Percentiles rank a stretch among this genome's conserved stretches.
These are phyloP conservation scores for Trilocha varians DNA, from an alignment of 2,888 invertebrate genomes.

Conservation along the genomic window DNA sequence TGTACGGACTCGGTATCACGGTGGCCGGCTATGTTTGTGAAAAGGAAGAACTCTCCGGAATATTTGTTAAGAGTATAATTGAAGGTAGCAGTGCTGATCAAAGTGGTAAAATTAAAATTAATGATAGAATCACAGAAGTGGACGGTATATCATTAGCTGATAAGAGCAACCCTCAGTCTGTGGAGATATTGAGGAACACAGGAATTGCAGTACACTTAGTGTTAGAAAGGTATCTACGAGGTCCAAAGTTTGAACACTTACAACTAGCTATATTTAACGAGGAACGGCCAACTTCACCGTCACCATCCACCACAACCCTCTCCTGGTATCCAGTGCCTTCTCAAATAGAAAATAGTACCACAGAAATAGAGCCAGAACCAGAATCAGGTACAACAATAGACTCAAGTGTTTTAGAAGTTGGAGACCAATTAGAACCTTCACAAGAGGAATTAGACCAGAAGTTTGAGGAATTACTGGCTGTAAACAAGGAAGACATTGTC, in stretches of 20 bases:
- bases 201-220: constrained; percentile 91
- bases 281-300: constrained; percentile 74
- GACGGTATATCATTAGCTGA: constrained; percentile 92
- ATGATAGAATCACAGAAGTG: constrained; percentile 97
- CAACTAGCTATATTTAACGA: constrained; percentile 86
- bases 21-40: constrained; percentile 98
- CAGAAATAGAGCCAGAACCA: constrained; percentile 82
- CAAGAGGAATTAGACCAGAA: constrained; percentile 62
- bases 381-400: constrained; percentile 88
- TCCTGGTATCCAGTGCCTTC: constrained; percentile 88
- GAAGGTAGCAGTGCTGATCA: constrained; percentile 96
- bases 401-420: constrained; percentile 77
- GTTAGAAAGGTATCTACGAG: constrained; percentile 92
- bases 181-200: constrained; percentile 94
- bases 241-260: constrained; percentile 93
- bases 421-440: constrained; percentile 62
- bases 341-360: constrained; percentile 71
- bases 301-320: constrained; percentile 86
- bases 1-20: constrained; percentile 94
- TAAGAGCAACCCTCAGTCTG: constrained; percentile 96
- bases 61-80: constrained; percentile 98
- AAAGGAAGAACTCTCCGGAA: constrained; percentile 98
- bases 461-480: constrained; percentile 74
- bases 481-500: constrained; percentile 77
- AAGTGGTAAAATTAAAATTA: constrained; percentile 92